These are phyloP conservation scores for Xiphias gladius DNA, from an alignment of 2,113 vertebrate genomes.

Conservation along the genomic window DNA sequence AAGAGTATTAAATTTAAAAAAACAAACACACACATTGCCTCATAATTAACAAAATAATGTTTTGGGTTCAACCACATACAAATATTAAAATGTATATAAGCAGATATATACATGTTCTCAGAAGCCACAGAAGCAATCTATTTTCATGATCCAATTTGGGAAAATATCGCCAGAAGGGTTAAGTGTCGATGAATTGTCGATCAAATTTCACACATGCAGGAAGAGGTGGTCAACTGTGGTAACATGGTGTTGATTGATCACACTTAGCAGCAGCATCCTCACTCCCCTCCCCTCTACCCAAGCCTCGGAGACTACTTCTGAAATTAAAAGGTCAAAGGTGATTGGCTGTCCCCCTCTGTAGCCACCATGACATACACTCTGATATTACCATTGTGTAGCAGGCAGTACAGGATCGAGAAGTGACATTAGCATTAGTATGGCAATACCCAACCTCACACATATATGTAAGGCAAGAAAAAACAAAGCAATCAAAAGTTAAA, in stretches of 20 bases:
- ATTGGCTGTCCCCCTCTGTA: conserved; percentile 44
- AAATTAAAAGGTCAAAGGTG: conserved; percentile 75
- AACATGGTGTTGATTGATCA: conserved; percentile 70
- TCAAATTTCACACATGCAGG: conserved; percentile 61
- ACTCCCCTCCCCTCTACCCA: background rate
- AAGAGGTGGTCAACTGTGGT: conserved; percentile 56
- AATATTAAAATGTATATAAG: conserved; percentile 8
- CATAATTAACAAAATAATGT: background rate
- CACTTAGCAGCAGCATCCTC: conserved; percentile 48
- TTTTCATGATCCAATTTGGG: conserved; percentile 46
- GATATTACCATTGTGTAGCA: conserved; percentile 24
- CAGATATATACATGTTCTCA: background rate
- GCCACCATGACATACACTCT: conserved; percentile 18
- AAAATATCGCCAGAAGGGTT: conserved; percentile 22
- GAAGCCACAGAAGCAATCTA: conserved; percentile 1
- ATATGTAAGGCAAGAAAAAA: background rate
- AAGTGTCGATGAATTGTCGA: conserved; percentile 62
- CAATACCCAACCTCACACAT: background rate
- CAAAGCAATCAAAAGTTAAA: background rate
- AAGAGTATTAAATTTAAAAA: background rate
- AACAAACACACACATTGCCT: background rate
- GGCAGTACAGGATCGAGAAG: conserved; percentile 19
- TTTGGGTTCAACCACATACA: conserved; percentile 5
- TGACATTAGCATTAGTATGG: conserved; percentile 14
- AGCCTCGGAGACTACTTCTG: conserved; percentile 55